Evolutionary conservation across 2,888 invertebrate species (phyloP).

Genomic region (Zootermopsis nevadensis): DNA sequence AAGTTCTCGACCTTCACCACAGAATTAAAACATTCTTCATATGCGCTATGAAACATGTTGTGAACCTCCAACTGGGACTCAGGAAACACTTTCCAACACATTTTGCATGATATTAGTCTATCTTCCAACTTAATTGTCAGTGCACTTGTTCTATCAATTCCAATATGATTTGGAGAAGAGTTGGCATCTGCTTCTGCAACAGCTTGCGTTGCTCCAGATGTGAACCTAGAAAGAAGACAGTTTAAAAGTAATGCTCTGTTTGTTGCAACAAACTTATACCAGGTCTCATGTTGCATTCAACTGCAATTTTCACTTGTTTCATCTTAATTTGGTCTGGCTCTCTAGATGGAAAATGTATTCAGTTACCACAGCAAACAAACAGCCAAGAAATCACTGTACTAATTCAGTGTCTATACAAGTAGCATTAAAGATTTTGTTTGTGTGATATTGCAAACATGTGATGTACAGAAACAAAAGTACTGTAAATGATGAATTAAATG

Average conservation of each 20-base stretch:
- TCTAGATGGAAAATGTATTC: not conserved
- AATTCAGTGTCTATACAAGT: not conserved
- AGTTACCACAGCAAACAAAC: no score
- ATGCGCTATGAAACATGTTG: not conserved
- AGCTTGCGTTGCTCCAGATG: not conserved
- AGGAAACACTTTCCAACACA: constrained; percentile 16
- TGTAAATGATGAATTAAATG: no score
- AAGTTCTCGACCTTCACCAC: not conserved
- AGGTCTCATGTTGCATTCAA: not conserved
- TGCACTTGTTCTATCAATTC: not conserved
- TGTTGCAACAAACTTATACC: not conserved
- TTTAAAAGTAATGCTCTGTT: not conserved
- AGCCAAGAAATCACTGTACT: not conserved
- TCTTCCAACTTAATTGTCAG: constrained; percentile 6
- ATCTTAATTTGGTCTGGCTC: no score
- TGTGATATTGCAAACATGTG: not conserved
- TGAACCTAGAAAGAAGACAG: constrained; percentile 28
- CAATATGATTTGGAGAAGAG: not conserved
- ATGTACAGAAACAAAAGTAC: not conserved
- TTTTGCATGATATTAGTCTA: constrained; percentile 2
- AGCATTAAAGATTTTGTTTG: no score
- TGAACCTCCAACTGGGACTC: not conserved
- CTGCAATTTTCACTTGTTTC: not conserved
- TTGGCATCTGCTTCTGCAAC: constrained; percentile 2
- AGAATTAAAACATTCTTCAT: not conserved